Evolutionary conservation across 2,888 invertebrate genomes (phyloP), one percentile per base, ranked within the genome.

Genomic region (Heliconius erato): DNA sequence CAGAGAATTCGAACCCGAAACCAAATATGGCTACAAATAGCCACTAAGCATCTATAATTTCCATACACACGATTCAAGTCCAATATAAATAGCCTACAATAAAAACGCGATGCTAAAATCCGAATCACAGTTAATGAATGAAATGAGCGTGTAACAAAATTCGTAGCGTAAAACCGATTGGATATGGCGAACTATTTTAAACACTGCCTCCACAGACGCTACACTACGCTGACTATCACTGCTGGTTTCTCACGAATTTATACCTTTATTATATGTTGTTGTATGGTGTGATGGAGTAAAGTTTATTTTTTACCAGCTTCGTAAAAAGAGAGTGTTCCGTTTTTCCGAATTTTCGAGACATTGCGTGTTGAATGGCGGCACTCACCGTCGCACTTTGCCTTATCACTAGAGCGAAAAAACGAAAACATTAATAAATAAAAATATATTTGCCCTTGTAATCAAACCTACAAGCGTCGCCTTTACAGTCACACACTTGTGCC

Each of bases 151-250:
- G 1, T 76, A 76, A 40, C 59, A 59, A 76, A 76, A 76, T 76
- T 76, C 63, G 76, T 59, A 76, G 59, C 74, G 74, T 76, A 63
- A 76, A 76, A 76, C 63, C 40, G 35, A 76, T 76, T 76, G n/a
- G 76, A 76, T 26, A 76, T 63, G 40, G 76, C 40, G 63, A 76
- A 76, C 63, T 63, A 63, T 76, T 76, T 76, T 76, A 63, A 63
- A 76, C 76, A 76, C 76, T 76, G 40, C 35, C 76, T 63, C 54
- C 23, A 26, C 59, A n/a, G 71, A 44, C 59, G 63, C 63, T 63
- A 23, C n/a, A n/a, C 40, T 40, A 11, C 19, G 19, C 63, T 63
- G n/a, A 4, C 28, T 35, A 76, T 76, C 59, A n/a, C n/a, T 7
- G 35, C n/a, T 59, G 49, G 54, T 54, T 74, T 74, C 74, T 74